Percentiles rank a stretch among this genome's conserved stretches.
phyloP scores from a whole-genome alignment of 2,888 invertebrate species.

The Hypolimnas misippus region DNA sequence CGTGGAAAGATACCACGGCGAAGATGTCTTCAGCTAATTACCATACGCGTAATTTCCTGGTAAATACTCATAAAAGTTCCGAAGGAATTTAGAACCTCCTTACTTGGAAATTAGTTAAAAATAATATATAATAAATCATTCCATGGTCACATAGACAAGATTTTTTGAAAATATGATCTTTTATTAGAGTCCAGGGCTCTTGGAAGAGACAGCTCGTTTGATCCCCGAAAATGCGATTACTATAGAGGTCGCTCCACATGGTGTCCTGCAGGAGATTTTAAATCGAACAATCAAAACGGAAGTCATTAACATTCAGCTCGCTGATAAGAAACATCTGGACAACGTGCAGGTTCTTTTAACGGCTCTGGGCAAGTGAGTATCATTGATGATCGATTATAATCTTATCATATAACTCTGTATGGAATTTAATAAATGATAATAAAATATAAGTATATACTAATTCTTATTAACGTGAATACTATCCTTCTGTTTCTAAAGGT shows the following conservation, averaged over 20 bases:
- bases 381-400: background rate
- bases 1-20: slow-evolving; percentile 88
- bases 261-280: slow-evolving; percentile 93
- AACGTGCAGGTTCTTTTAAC: too few relatives aligned
- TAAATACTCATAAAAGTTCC: slow-evolving; percentile 58
- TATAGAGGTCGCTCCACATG: slow-evolving; percentile 96
- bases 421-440: background rate
- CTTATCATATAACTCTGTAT: background rate
- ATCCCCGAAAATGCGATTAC: too few relatives aligned
- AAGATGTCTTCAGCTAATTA: slow-evolving; percentile 92
- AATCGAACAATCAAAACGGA: slow-evolving; percentile 88
- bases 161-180: background rate
- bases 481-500: too few relatives aligned
- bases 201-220: slow-evolving; percentile 67
- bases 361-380: slow-evolving; percentile 86
- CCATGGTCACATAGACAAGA: too few relatives aligned
- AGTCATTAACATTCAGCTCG: slow-evolving; percentile 90
- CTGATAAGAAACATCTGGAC: slow-evolving; percentile 87
- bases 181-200: slow-evolving; percentile 86
- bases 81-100: background rate
- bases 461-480: too few relatives aligned
- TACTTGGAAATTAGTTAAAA: background rate
- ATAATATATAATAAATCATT: background rate
- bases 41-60: slow-evolving; percentile 91
- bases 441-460: background rate